phyloP scores from a whole-genome alignment of 2,113 vertebrate species.

The Chauna torquata region DNA sequence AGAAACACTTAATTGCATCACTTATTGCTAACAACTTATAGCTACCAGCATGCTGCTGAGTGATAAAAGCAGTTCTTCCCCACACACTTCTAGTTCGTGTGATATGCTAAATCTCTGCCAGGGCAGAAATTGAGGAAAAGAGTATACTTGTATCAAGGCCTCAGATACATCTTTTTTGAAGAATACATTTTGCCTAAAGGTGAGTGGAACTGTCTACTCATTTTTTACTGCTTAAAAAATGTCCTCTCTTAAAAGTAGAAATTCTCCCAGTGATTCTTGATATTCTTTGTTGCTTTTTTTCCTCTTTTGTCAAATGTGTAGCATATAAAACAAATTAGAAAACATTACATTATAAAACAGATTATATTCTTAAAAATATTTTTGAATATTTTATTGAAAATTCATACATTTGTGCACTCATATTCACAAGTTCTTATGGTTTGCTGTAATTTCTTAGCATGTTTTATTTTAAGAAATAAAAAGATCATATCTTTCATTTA shows the following conservation, averaged over 20 bases:
- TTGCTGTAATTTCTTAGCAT: not conserved
- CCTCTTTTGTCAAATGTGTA: not conserved
- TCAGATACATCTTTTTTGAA: not conserved
- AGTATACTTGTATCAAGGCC: not conserved
- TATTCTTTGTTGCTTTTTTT: not conserved
- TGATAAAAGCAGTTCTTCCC: conserved; percentile 43
- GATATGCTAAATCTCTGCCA: not conserved
- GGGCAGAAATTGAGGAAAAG: not conserved
- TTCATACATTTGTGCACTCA: not conserved
- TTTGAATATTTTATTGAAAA: not conserved
- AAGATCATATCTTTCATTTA: not conserved
- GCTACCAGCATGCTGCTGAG: conserved; percentile 24
- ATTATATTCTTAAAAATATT: not conserved
- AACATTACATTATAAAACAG: not conserved
- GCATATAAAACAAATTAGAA: not conserved
- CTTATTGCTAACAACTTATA: conserved; percentile 43
- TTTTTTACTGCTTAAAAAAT: not conserved
- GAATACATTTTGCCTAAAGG: not conserved
- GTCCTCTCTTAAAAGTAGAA: not conserved
- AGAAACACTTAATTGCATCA: conserved; percentile 68
- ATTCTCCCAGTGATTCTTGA: not conserved
- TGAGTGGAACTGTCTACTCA: not conserved
- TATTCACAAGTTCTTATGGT: not conserved
- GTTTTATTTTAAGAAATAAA: not conserved
- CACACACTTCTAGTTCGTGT: not conserved